These are phyloP conservation scores for Myodes glareolus DNA, from an alignment of 2,113 vertebrate species.

Conservation along the genomic window DNA sequence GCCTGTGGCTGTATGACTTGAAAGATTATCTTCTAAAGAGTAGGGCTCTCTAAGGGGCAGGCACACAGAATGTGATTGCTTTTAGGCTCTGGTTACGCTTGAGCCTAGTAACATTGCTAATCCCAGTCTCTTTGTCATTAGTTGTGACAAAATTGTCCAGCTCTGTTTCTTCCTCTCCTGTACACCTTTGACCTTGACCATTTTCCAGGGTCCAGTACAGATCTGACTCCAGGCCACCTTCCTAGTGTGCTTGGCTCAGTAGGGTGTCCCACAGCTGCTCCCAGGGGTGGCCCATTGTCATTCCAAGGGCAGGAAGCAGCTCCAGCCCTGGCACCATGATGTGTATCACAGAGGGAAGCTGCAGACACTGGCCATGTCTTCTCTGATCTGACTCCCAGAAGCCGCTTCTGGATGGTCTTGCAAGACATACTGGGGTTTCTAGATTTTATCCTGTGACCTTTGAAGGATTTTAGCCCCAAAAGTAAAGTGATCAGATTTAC, in stretches of 20 bases:
- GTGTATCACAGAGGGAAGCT: neutral
- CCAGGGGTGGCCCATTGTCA: fast-evolving
- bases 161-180: neutral
- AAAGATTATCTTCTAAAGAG: neutral
- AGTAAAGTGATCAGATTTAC: neutral
- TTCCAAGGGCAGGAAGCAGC: neutral
- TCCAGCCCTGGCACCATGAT: fast-evolving
- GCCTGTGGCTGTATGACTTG: neutral
- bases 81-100: neutral
- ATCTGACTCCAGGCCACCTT: neutral
- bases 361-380: fast-evolving
- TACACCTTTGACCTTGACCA: fast-evolving
- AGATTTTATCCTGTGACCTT: neutral
- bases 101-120: neutral
- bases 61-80: neutral
- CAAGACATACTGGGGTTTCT: neutral
- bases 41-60: neutral
- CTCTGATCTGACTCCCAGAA: neutral
- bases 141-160: neutral
- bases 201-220: neutral
- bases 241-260: neutral
- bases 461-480: neutral
- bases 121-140: neutral
- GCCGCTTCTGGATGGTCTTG: neutral
- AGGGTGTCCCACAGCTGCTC: neutral